phyloP scores from a whole-genome alignment of 2,797 vertebrate genomes.

The Podarcis lilfordi region DNA sequence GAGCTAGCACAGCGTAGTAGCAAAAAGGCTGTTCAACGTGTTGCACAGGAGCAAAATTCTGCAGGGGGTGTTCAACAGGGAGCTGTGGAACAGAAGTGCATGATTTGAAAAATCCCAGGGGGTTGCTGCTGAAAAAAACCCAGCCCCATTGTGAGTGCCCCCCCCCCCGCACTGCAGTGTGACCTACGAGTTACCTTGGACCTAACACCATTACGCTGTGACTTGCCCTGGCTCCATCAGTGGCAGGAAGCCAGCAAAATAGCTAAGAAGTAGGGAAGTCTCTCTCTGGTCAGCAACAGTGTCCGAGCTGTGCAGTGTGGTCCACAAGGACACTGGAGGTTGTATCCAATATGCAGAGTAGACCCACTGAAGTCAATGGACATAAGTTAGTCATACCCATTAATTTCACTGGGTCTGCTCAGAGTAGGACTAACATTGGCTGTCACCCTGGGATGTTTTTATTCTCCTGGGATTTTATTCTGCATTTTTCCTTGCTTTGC shows the following conservation, averaged over 20 bases:
- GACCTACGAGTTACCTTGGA: neutral
- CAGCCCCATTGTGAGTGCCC: neutral
- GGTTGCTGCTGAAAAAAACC: neutral
- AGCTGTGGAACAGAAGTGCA: too few relatives aligned
- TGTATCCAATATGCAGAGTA: too few relatives aligned
- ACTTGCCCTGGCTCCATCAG: neutral
- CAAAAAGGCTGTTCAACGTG: neutral
- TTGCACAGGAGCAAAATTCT: neutral
- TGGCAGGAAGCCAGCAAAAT: neutral
- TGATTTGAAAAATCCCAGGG: neutral
- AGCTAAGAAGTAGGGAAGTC: neutral
- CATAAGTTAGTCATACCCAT: too few relatives aligned
- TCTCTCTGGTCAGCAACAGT: neutral
- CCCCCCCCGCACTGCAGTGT: neutral
- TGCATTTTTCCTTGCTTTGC: neutral
- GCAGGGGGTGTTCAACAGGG: too few relatives aligned
- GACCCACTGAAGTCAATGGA: too few relatives aligned
- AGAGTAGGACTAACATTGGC: too few relatives aligned
- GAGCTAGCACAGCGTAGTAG: neutral
- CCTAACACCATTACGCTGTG: too few relatives aligned
- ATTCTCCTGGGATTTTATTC: neutral
- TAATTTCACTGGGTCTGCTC: too few relatives aligned
- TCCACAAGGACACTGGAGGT: neutral
- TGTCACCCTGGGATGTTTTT: neutral
- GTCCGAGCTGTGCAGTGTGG: too few relatives aligned